phyloP scores from a whole-genome alignment of 2,888 invertebrate genomes.

The Drosophila falleni region DNA sequence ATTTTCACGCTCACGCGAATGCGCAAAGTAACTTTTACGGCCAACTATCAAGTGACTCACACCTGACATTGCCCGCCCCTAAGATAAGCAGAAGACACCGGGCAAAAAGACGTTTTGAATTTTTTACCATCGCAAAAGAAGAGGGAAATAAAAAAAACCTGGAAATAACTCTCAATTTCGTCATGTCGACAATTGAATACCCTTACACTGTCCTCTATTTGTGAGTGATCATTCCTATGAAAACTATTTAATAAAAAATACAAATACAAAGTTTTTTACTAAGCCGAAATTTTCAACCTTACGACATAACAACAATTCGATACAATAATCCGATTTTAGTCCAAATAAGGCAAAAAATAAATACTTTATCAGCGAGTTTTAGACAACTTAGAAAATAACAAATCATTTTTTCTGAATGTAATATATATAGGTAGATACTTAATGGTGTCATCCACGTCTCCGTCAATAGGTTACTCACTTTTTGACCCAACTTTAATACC shows the following conservation, averaged over 20 bases:
- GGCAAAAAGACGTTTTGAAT: constrained; percentile 64
- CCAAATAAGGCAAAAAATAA: too few relatives aligned
- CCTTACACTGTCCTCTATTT: not conserved
- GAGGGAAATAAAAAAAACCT: constrained; percentile 13
- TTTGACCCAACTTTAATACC: not conserved
- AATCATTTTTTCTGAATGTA: too few relatives aligned
- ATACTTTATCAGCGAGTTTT: too few relatives aligned
- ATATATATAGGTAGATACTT: too few relatives aligned
- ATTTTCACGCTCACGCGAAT: constrained; percentile 82
- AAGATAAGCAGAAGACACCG: constrained; percentile 73
- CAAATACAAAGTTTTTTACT: too few relatives aligned
- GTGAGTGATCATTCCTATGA: too few relatives aligned
- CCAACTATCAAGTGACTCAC: constrained; percentile 77
- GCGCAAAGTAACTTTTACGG: constrained; percentile 73
- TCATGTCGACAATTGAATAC: not conserved
- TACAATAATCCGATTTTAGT: too few relatives aligned
- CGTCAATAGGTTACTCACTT: not conserved
- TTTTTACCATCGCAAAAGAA: constrained; percentile 38
- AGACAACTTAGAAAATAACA: too few relatives aligned
- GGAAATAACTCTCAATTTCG: not conserved
- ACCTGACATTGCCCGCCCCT: constrained; percentile 61
- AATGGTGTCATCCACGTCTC: not conserved
- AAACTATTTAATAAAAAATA: too few relatives aligned
- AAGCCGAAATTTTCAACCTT: too few relatives aligned
- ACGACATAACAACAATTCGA: too few relatives aligned